These are phyloP conservation scores for Hydrotaea cyrtoneurina DNA, from an alignment of 2,888 invertebrate genomes.

Conservation along the genomic window DNA sequence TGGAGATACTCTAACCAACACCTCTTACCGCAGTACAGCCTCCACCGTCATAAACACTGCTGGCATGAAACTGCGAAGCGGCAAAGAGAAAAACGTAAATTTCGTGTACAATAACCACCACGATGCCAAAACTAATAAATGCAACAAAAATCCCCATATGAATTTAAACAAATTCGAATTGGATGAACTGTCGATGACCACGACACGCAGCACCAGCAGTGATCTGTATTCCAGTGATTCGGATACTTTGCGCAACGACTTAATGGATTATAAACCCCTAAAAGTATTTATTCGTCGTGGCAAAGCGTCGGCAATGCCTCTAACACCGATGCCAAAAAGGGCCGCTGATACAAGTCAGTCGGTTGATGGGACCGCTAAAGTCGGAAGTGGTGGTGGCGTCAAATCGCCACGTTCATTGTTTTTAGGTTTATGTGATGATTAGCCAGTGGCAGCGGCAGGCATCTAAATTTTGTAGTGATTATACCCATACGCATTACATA, in stretches of 20 bases:
- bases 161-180: conserved; percentile 66
- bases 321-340: conserved; percentile 54
- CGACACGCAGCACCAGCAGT: conserved; percentile 67
- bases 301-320: conserved; percentile 51
- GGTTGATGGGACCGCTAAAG: background rate
- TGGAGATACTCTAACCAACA: conserved; percentile 71
- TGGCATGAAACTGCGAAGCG: conserved; percentile 22
- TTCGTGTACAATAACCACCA: conserved; percentile 40
- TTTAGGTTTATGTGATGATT: conserved; percentile 69
- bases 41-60: conserved; percentile 5
- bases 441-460: too few relatives aligned
- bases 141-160: conserved; percentile 34
- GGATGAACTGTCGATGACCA: conserved; percentile 69
- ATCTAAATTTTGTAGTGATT: too few relatives aligned
- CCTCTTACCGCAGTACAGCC: conserved; percentile 11
- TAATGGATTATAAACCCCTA: conserved; percentile 60
- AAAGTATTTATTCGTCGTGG: conserved; percentile 68
- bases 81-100: conserved; percentile 29
- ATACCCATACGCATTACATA: too few relatives aligned
- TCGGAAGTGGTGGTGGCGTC: too few relatives aligned
- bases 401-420: conserved; percentile 69
- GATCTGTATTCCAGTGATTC: conserved; percentile 69
- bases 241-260: conserved; percentile 69
- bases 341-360: background rate
- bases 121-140: conserved; percentile 34